Evolutionary conservation across 2,797 vertebrate genomes (phyloP), one percentile per base, ranked within the genome.

Genomic region (Ptychadena robeensis): DNA sequence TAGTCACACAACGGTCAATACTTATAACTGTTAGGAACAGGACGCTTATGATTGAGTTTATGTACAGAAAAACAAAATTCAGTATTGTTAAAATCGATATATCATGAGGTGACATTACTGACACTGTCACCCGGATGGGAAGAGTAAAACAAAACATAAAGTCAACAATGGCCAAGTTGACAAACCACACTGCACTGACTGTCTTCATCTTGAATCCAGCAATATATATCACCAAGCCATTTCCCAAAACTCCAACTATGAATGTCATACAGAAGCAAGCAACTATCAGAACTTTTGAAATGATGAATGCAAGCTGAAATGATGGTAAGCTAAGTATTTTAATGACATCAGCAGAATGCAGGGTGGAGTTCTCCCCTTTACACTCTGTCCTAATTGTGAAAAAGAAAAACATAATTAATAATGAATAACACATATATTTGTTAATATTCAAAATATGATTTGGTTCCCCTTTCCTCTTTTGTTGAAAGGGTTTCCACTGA

Each of bases 1-100:
- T 57, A 32, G 68, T 57, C 68, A 80, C 63, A 37, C 69, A 81
- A 64, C 86, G 81, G 64, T 90, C 89, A 7, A 88, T 64, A 0
- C 88, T 86, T 0, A 89, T 89, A 73, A 86, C 4, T 0, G 79
- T 82, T 10, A 89, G 87, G 69, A 88, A 38, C 57, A 44, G 87
- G 88, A 70, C 88, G 27, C n/a, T 73, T 22, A 74, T 30, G 28
- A 53, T 64, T n/a, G 30, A 61, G 8, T 61, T 61, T 9, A 61
- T 11, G 25, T 27, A 9, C 57, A 61, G 10, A 2, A 11, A 15
- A n/a, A 27, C 11, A 70, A 81, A 35, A 32, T 81, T 81, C 5
- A 74, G 28, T 14, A 31, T 11, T 9, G 10, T 8, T 25, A 61
- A 61, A 27, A 4, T 11, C 25, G 3, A 10, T 25, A n/a, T 61